Conservation (phyloP, 2,797 vertebrate species). For the Hemibagrus guttatus region DNA sequence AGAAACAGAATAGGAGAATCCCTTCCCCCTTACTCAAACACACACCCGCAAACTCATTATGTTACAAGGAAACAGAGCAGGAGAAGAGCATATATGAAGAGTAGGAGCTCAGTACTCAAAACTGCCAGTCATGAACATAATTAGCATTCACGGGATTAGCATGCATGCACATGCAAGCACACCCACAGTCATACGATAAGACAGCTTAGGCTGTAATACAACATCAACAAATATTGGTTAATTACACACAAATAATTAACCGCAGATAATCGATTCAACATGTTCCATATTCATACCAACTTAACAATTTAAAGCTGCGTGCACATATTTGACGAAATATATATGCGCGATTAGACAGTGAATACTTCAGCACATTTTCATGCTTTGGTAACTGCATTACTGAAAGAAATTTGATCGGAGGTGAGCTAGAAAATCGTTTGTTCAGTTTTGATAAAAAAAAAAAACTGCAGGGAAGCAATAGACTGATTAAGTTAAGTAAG, state of each 20-base stretch:
- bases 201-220: background rate
- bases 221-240: constrained; percentile 5
- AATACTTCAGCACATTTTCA: background rate
- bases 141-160: constrained; percentile 38
- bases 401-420: background rate
- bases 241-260: constrained; percentile 9
- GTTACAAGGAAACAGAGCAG: constrained; percentile 33
- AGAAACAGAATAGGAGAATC: background rate
- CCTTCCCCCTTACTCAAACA: constrained; percentile 8
- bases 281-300: background rate
- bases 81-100: constrained; percentile 32
- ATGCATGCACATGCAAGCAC: constrained; percentile 4
- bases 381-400: background rate
- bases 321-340: background rate
- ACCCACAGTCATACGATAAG: background rate
- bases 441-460: background rate
- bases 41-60: constrained; percentile 50
- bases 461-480: background rate
- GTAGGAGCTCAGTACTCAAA: constrained; percentile 29
- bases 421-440: background rate
- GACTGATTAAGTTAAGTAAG: background rate
- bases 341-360: background rate
- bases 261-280: background rate
- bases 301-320: background rate
- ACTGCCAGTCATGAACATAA: constrained; percentile 39